Evolutionary conservation across 2,888 invertebrate genomes (phyloP), one percentile per base, ranked within the genome.

Genomic region (Maniola hyperantus): DNA sequence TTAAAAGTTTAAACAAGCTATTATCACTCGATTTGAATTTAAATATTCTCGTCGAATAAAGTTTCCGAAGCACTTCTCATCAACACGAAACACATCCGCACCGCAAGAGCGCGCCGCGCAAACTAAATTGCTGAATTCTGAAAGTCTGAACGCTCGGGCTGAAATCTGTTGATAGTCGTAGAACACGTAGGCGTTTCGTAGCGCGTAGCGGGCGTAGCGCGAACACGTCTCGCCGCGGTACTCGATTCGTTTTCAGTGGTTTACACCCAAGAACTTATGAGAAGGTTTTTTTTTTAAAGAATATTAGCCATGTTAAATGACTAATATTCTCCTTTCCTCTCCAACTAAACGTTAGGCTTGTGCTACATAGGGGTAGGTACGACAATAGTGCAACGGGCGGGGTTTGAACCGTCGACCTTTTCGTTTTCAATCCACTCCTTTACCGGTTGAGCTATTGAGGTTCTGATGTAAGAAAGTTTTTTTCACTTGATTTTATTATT

Each of bases 61-160:
- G 70, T 70, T 70, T 68, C 18, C 7, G n/a, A 33, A 36, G 48
- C 34, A 13, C 20, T 34, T 7, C 15, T 39, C 20, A 13, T 10
- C 13, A 33, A 18, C 58, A 26, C 39, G 36, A 33, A 42, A 61
- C 69, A 71, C 73, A 50, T 65, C 67, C 48, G 20, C 58, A 33
- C 57, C 8, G 11, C 26, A 6, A 15, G 66, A 72, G 73, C 72
- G 73, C 73, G 66, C 67, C 70, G 73, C 73, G 72, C 73, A 44
- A 65, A 73, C 73, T 73, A 70, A 65, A 33, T 61, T 15, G 48
- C 59, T 59, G 58, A 65, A 59, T 46, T 58, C 50, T 50, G 61
- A 61, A 54, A 59, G 20, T n/a, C 60, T 55, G 46, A 54, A 51
- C n/a, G 18, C 15, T 11, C 58, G 34, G 36, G 50, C 7, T 13